Conservation (phyloP, 2,888 invertebrate genomes). For the Chloromyia formosa region DNA sequence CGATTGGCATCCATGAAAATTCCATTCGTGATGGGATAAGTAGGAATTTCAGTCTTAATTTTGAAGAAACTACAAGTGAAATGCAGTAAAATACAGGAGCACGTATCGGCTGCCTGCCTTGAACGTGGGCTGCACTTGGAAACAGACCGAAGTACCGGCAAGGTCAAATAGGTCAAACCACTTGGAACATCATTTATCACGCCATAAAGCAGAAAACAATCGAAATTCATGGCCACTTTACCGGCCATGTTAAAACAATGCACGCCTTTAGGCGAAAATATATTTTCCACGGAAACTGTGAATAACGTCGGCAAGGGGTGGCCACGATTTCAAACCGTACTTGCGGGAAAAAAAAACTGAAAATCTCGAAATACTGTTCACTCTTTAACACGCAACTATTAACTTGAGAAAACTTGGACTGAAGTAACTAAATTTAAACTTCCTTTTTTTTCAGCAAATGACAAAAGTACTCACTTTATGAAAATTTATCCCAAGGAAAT, state of each 20-base stretch:
- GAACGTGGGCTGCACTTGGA: background rate
- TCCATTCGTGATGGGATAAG: background rate
- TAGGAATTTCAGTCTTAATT: background rate
- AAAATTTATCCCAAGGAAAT: slow-evolving; percentile 32
- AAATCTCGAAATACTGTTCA: background rate
- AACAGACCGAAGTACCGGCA: background rate
- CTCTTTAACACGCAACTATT: background rate
- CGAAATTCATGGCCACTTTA: no score
- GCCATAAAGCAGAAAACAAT: no score
- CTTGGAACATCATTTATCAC: background rate
- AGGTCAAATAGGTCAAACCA: slow-evolving; percentile 40
- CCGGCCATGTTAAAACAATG: no score
- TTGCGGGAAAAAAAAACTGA: background rate
- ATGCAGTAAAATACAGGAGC: background rate
- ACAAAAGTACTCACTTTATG: slow-evolving; percentile 29
- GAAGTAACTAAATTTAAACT: background rate
- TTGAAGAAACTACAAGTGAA: background rate
- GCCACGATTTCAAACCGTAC: background rate
- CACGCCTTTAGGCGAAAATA: no score
- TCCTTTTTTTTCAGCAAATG: background rate
- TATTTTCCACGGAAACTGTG: no score
- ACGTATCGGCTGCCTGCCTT: background rate
- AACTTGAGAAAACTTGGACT: background rate
- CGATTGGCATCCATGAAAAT: no score
- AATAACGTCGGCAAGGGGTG: no score